Evolutionary conservation across 2,797 vertebrate genomes (phyloP).

Genomic region (Menidia menidia): DNA sequence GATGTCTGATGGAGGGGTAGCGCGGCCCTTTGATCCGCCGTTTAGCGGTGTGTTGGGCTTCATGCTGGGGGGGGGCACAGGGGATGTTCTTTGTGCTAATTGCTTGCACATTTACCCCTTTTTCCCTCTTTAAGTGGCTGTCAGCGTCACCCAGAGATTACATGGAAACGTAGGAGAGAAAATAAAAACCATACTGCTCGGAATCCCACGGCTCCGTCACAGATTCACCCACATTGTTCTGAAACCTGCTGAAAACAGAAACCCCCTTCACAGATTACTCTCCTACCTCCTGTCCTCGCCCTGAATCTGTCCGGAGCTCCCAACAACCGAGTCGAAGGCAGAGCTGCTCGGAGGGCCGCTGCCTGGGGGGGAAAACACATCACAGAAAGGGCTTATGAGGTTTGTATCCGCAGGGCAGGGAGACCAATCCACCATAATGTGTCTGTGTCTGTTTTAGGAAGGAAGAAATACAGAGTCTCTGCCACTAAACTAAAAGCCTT

Average conservation of each 20-base stretch:
- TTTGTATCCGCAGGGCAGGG: slow-evolving; percentile 1
- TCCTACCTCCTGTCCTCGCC: slow-evolving; percentile 53
- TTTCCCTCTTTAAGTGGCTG: slow-evolving; percentile 35
- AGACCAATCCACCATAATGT: slow-evolving; percentile 1
- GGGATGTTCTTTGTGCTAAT: slow-evolving; percentile 67
- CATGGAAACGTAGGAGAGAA: slow-evolving; percentile 32
- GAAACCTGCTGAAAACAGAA: not conserved
- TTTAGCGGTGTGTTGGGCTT: slow-evolving; percentile 59
- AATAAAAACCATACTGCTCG: slow-evolving; percentile 26
- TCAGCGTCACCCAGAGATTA: slow-evolving; percentile 32
- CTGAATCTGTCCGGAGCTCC: slow-evolving; percentile 31
- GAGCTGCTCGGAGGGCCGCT: slow-evolving; percentile 44
- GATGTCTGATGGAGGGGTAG: slow-evolving; percentile 69
- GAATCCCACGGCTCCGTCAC: slow-evolving; percentile 22
- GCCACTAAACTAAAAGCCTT: not conserved
- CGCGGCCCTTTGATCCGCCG: slow-evolving; percentile 67
- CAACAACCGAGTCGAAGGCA: slow-evolving; percentile 37
- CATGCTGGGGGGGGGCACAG: slow-evolving; percentile 46
- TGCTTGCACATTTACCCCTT: slow-evolving; percentile 69
- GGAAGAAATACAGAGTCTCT: not conserved
- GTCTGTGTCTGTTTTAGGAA: not conserved
- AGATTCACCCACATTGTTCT: slow-evolving; percentile 26
- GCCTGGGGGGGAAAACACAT: slow-evolving; percentile 43
- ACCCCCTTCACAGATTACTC: not conserved
- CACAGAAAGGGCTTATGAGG: slow-evolving; percentile 12